Evolutionary conservation across 2,113 vertebrate genomes (phyloP), one percentile per base, ranked within the genome.

Genomic region (Tragelaphus imberbis): DNA sequence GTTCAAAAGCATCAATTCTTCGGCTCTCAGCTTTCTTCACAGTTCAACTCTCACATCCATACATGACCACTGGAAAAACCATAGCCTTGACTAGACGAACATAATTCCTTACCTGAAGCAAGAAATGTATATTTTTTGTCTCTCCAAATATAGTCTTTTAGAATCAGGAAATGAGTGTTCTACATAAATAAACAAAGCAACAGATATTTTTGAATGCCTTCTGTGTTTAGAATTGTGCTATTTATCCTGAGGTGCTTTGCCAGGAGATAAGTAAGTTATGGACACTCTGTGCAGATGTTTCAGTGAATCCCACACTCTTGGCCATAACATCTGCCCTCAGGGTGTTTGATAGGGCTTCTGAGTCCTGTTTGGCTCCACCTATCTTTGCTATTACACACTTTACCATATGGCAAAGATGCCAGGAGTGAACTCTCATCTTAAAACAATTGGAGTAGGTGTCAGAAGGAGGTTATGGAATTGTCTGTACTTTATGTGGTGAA

Each of bases 391-490:
- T 84, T 93, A 91, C 21, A 90, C n/a, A 82, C 59, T 96, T 91
- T 77, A 55, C 82, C 94, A 89, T 91, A 86, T 84, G 94, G 87
- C 58, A 95, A 55, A 96, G 49, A 97, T 93, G 82, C 68, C 79
- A 96, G 21, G 47, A 91, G 61, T 96, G 49, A 95, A 68, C 65
- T 51, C 49, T 89, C 4, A 59, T 16, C 58, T 88, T 95, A 88
- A 87, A 94, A 95, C 92, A 81, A 93, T 77, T 65, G 59, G 75
- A 96, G 49, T 90, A 88, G 33, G 71, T 96, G 65, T 88, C 77
- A 96, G 68, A 97, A 27, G 55, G 82, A 93, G 23, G 30, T 91
- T 97, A 77, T 85, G 49, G 49, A 89, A 97, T 95, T 96, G 55
- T 95, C 13, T 86, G 25, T 58, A 75, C 16, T 95, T 96, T 84